Evolutionary conservation across 2,888 invertebrate species (phyloP), one percentile per base, ranked within the genome.

Genomic region (Byasa hedistus): DNA sequence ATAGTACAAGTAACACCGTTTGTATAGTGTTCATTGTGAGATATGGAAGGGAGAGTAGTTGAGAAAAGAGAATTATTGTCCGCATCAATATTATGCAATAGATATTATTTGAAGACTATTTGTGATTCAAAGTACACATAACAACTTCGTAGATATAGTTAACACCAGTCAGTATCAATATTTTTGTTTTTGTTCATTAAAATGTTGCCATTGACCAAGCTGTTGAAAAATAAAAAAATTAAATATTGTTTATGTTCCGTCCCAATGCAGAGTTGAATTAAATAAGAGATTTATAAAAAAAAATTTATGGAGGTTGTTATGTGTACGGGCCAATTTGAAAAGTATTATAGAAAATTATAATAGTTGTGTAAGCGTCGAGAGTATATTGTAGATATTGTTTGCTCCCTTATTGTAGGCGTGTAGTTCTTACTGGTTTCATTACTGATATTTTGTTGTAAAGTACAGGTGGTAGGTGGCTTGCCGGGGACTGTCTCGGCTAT

Each of bases 351-450:
- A 62, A 39, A 39, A 12, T n/a, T 66, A 61, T 66, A 61, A 52
- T 66, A 62, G 58, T 15, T 51, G 27, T 32, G n/a, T 62, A 66
- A 59, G 58, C 1, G 54, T 23, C 51, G 10, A 54, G 39, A 57
- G 62, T 57, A 57, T 66, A 66, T 57, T 64, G 52, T 66, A 62
- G 44, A 58, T 58, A 44, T 62, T 66, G 17, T 57, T 61, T 66
- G 61, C 54, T 52, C 58, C 65, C 32, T 48, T 62, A 54, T 44
- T 22, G 64, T 52, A 44, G 55, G 55, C 66, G 66, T 66, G 61
- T 32, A 44, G 44, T 62, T 62, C 32, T 62, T 58, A 64, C 54
- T 52, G 19, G 4, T 65, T 39, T 39, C 12, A 39, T 39, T 15
- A 39, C 15, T 39, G 15, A 15, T 1, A 15, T 39, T 39, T 10